Base-by-base conservation (phyloP, 2,888 invertebrate species). In the Melanostoma scalare region DNA sequence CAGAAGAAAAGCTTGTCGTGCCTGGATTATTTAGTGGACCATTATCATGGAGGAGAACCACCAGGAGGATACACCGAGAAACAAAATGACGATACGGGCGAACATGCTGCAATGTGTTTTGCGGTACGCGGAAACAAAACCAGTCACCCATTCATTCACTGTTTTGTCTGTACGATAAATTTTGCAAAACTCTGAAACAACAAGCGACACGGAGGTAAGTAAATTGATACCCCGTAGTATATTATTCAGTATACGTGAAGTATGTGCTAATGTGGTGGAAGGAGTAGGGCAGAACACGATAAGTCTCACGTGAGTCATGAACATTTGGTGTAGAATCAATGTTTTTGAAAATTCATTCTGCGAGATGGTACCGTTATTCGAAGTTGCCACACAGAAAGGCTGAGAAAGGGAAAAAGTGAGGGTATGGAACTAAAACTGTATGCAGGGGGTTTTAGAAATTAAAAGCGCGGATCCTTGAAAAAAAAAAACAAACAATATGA, bases 11-110 rank as follows among this genome's bases (percentile, higher is more conserved):
- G 78, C 79, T 84, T 84, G 84, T 84, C 79, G 79, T 84, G 84
- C 69, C 67, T 75, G 84, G 58, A 69, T 79, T 84, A 79, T 84
- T 84, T 84, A 84, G 84, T 84, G 69, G 69, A 74, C 79, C 84
- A 74, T 79, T 84, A 84, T 67, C 35, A 40, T 52, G 52, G 52
- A 6, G 36, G 10, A 44, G 79, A 60, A 46, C 44, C 44, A 65
- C 31, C 20, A 20, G 20, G 20, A 46, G 31, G 46, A 60, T 58
- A 38, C 52, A 81, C 3, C 20, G 33, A 46, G 60, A 61, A n/a
- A 60, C 60, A 60, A 65, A 35, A 20, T 67, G 72, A 77, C 76
- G 72, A 81, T 72, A 67, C 72, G 55, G 40, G 10, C 10, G 73
- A 65, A 6, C 40, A 53, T 58, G 6, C 63, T 69, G 78, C 78